phyloP scores from a whole-genome alignment of 2,888 invertebrate genomes.

The Dryococelus australis region DNA sequence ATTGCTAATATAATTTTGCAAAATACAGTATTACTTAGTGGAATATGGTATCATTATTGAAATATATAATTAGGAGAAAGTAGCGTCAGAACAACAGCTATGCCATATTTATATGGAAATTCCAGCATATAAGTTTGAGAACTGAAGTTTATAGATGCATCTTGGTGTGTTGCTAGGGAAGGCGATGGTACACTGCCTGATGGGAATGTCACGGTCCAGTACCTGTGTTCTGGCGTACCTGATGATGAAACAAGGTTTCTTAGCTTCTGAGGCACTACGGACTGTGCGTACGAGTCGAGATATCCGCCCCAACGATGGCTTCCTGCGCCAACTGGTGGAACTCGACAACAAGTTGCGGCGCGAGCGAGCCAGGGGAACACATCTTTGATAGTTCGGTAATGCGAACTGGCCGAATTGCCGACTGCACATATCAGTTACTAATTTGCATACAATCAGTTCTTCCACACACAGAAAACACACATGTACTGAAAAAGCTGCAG shows the following conservation, averaged over 20 bases:
- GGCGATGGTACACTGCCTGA: conserved; percentile 80
- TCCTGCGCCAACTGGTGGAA: conserved; percentile 77
- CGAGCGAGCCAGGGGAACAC: conserved; percentile 57
- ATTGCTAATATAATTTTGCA: no score
- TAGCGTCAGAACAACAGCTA: no score
- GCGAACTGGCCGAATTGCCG: no score
- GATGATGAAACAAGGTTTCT: conserved; percentile 80
- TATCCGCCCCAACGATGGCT: conserved; percentile 82
- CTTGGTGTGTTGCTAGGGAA: conserved; percentile 65
- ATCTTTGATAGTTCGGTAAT: not conserved
- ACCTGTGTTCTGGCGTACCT: conserved; percentile 82
- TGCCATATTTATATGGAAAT: no score
- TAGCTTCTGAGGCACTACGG: conserved; percentile 75
- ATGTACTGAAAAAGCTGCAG: no score
- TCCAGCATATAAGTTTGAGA: no score
- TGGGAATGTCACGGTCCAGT: conserved; percentile 83
- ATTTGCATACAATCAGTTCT: no score
- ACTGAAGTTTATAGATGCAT: not conserved
- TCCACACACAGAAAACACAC: no score
- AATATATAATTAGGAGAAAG: no score
- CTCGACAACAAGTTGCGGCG: conserved; percentile 68
- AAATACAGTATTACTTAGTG: no score
- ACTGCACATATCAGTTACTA: no score
- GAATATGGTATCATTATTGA: no score
- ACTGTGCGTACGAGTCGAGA: conserved; percentile 74